Conservation (phyloP, 2,888 invertebrate species). For the Scaptomyza polygonia region DNA sequence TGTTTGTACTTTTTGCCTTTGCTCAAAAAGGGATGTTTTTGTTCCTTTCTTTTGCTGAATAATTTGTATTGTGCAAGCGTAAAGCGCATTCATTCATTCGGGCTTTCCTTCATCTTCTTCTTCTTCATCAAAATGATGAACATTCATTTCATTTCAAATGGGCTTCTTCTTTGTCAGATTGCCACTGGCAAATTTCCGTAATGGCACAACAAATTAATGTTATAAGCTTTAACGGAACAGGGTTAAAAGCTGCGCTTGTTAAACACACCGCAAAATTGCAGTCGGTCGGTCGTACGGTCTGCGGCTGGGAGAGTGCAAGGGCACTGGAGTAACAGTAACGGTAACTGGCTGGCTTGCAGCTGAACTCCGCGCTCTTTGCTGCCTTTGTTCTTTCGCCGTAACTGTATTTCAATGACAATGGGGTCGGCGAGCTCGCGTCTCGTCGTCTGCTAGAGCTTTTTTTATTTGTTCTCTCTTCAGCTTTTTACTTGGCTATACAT, state of each 20-base stretch:
- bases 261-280: slow-evolving; percentile 5
- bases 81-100: slow-evolving; percentile 1
- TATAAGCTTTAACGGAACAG: slow-evolving; percentile 44
- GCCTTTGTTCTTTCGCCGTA: slow-evolving; percentile 45
- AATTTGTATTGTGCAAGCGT: slow-evolving; percentile 34
- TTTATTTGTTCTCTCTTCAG: slow-evolving; percentile 33
- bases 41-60: slow-evolving; percentile 10
- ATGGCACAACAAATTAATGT: slow-evolving; percentile 32
- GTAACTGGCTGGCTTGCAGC: slow-evolving; percentile 22
- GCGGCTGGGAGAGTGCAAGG: neutral
- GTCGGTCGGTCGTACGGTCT: neutral
- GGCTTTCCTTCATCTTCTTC: neutral
- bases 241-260: slow-evolving; percentile 52
- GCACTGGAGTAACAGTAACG: slow-evolving; percentile 42
- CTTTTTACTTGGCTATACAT: slow-evolving; percentile 21
- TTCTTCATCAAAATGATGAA: neutral
- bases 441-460: slow-evolving; percentile 34
- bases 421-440: slow-evolving; percentile 54
- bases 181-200: slow-evolving; percentile 54
- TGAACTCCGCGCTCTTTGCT: slow-evolving; percentile 35
- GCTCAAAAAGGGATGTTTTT: slow-evolving; percentile 6
- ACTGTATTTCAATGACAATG: slow-evolving; percentile 77
- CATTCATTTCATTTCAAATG: slow-evolving; percentile 20
- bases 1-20: slow-evolving; percentile 26
- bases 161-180: slow-evolving; percentile 19